Conservation (phyloP, 2,888 invertebrate species). For the Lepidocyrtinus sp. region DNA sequence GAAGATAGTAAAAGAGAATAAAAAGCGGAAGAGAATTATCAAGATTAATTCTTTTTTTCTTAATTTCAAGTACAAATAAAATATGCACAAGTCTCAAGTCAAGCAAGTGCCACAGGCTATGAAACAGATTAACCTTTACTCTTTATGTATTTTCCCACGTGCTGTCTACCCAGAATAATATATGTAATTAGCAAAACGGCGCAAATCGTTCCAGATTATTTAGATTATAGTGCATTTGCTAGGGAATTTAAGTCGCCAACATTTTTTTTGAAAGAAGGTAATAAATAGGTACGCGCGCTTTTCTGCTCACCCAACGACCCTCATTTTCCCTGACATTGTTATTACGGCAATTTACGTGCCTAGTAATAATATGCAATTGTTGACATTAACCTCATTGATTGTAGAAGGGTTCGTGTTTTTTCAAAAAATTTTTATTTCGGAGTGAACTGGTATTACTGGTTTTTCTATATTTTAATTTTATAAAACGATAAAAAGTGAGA, state of each 20-base stretch:
- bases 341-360: neutral
- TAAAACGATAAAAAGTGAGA: neutral
- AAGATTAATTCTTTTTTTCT: too few species aligned
- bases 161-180: neutral
- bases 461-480: conserved; percentile 14
- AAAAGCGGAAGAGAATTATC: conserved; percentile 4
- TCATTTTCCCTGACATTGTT: neutral
- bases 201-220: too few species aligned
- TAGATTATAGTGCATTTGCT: too few species aligned
- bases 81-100: neutral
- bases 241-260: too few species aligned
- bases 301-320: neutral
- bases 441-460: conserved; percentile 54
- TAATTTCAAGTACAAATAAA: too few species aligned
- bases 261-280: neutral
- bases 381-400: conserved; percentile 47
- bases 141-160: conserved; percentile 2
- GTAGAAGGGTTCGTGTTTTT: conserved; percentile 20
- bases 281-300: neutral
- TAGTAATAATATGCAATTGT: conserved; percentile 12
- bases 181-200: neutral
- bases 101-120: neutral
- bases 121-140: neutral
- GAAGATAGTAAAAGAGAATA: conserved; percentile 1
- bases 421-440: conserved; percentile 30